Percentiles rank a stretch among this genome's conserved stretches.
Evolutionary conservation across 2,797 vertebrate genomes (phyloP).

Genomic region (Amblyraja radiata): DNA sequence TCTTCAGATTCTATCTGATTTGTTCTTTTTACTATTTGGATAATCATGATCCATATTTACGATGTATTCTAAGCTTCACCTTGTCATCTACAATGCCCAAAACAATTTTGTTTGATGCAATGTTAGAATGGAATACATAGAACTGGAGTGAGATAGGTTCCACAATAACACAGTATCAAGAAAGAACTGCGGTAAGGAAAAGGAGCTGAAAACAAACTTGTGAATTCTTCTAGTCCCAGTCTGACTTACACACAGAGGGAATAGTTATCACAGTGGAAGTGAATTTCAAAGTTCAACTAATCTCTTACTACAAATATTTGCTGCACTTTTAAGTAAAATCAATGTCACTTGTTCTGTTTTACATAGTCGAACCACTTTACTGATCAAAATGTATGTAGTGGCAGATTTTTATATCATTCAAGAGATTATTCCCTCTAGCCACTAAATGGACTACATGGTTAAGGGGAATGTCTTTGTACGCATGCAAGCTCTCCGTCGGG

Average conservation of each 20-base stretch:
- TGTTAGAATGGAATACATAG: background rate
- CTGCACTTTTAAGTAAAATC: background rate
- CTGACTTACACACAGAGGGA: background rate
- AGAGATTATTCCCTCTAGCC: too few relatives aligned
- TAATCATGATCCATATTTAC: background rate
- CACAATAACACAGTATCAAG: too few relatives aligned
- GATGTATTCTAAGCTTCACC: too few relatives aligned
- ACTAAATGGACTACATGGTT: too few relatives aligned
- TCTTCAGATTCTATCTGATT: too few relatives aligned
- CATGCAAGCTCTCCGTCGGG: too few relatives aligned
- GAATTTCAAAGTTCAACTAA: background rate
- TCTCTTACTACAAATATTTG: background rate
- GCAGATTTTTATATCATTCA: too few relatives aligned
- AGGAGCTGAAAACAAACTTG: too few relatives aligned
- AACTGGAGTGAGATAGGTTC: too few relatives aligned
- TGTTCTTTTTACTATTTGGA: background rate
- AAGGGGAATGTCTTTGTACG: too few relatives aligned
- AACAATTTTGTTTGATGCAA: background rate
- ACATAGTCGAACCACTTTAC: background rate
- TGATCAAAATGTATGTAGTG: background rate
- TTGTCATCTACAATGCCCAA: too few relatives aligned
- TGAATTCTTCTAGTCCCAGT: background rate
- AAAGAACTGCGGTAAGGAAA: too few relatives aligned
- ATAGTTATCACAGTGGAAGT: background rate
- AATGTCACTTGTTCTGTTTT: background rate